These are phyloP conservation scores for Cyanoramphus novaezelandiae DNA, from an alignment of 2,113 vertebrate genomes.

Conservation along the genomic window DNA sequence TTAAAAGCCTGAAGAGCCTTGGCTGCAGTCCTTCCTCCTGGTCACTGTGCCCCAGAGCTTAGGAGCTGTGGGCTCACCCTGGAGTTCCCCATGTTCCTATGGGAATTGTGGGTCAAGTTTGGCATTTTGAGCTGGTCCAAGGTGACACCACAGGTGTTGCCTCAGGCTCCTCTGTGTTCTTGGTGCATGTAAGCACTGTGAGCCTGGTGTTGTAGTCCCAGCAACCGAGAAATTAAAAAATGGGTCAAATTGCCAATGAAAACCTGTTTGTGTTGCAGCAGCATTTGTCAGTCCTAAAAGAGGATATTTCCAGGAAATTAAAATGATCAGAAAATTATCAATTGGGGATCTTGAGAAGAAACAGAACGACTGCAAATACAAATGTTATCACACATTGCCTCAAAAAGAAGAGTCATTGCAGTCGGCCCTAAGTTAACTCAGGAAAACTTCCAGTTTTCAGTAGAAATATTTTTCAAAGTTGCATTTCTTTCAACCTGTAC, in stretches of 20 bases:
- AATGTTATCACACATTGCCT: accelerated
- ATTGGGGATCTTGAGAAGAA: accelerated
- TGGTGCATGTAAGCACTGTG: background rate
- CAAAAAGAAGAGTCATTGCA: background rate
- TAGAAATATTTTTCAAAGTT: background rate
- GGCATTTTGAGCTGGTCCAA: background rate
- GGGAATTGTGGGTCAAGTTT: background rate
- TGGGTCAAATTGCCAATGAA: background rate
- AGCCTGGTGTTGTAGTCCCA: background rate
- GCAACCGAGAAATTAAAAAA: background rate
- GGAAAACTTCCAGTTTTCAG: background rate
- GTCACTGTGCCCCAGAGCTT: background rate
- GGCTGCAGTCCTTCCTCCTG: background rate
- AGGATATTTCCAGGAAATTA: background rate
- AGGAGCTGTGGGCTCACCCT: background rate
- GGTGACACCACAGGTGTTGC: background rate
- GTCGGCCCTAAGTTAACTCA: background rate
- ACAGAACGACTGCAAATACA: background rate
- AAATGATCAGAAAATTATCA: background rate
- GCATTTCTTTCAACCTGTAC: background rate
- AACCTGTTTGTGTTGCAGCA: background rate
- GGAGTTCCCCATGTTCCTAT: background rate
- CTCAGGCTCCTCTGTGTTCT: background rate
- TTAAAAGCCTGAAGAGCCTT: background rate
- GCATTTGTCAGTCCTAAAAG: background rate